A percentile compares a stretch with the other conserved stretches of the same genome.
Conservation (phyloP, 2,113 vertebrate species). For the Pachycephala philippinensis region DNA sequence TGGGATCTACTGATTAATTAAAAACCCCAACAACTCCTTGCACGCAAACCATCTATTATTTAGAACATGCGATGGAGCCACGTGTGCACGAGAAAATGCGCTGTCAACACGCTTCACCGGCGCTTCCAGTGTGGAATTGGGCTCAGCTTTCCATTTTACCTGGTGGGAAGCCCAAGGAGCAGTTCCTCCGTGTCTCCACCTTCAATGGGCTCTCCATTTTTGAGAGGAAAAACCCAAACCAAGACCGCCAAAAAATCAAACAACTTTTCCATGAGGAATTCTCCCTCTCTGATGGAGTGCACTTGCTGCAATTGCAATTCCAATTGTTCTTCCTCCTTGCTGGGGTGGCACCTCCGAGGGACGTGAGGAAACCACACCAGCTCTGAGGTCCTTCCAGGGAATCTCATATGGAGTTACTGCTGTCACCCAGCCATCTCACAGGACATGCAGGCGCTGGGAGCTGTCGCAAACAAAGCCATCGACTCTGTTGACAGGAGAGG, state of each 20-base stretch:
- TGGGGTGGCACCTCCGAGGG: not conserved
- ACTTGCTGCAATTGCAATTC: not conserved
- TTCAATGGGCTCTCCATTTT: accelerated
- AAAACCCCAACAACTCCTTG: not conserved
- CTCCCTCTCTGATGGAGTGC: not conserved
- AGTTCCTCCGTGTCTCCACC: accelerated
- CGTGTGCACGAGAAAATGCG: accelerated
- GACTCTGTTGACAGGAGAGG: not conserved
- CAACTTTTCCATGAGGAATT: not conserved
- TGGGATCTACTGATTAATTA: not conserved
- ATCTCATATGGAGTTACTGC: not conserved
- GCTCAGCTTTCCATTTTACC: not conserved
- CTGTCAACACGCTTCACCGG: not conserved
- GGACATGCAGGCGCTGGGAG: not conserved
- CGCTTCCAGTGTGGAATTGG: not conserved
- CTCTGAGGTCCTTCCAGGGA: not conserved
- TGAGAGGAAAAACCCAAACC: not conserved
- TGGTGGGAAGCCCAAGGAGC: not conserved
- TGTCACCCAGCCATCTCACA: not conserved
- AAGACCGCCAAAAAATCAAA: not conserved
- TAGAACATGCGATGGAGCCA: not conserved
- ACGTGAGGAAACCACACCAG: accelerated
- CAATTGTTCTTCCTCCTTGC: not conserved
- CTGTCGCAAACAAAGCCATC: not conserved
- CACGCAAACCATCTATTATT: not conserved